Evolutionary conservation across 2,797 vertebrate genomes (phyloP), one percentile per base, ranked within the genome.

Genomic region (Spondyliosoma cantharus): DNA sequence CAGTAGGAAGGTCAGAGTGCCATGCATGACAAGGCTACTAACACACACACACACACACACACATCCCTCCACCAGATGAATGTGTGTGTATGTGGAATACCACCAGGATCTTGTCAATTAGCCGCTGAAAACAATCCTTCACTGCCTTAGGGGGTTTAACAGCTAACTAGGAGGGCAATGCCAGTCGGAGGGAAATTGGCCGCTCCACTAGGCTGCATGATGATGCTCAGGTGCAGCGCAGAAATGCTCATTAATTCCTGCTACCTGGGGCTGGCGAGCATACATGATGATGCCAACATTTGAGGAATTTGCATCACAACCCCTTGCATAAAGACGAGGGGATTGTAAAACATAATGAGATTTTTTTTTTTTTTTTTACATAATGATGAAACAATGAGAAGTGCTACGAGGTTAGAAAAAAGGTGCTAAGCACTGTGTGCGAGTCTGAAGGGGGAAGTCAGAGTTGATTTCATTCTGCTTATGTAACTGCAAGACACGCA

Each of bases 31-130:
- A 49, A 48, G 59, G 60, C 71, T 42, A 50, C 60, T 19, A 49
- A 17, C 64, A 16, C n/a, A 56, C 48, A 37, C 59, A 63, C 49
- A 19, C 64, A 16, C 45, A 8, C 48, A 37, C 56, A 63, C 53
- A 19, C 64, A 16, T 14, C 12, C 20, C 25, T 14, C 27, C 24
- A 24, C 15, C 9, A 11, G 43, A 56, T 6, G 43, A 45, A 22
- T 58, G 56, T 78, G 53, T 63, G 80, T 17, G 68, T 19, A 9
- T 76, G 74, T 81, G 81, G 85, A 90, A 87, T 67, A 86, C 78
- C 82, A 88, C 85, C 85, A 88, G 87, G 84, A 85, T 87, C 75
- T 89, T 92, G 87, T 93, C 92, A 92, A 90, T 92, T 92, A 91
- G 87, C 62, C 1, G 74, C 76, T 75, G 82, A 91, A 91, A 91